A percentile compares a stretch with the other conserved stretches of the same genome.
Evolutionary conservation across 2,888 invertebrate species (phyloP).

Genomic region (Deroplatys truncata): DNA sequence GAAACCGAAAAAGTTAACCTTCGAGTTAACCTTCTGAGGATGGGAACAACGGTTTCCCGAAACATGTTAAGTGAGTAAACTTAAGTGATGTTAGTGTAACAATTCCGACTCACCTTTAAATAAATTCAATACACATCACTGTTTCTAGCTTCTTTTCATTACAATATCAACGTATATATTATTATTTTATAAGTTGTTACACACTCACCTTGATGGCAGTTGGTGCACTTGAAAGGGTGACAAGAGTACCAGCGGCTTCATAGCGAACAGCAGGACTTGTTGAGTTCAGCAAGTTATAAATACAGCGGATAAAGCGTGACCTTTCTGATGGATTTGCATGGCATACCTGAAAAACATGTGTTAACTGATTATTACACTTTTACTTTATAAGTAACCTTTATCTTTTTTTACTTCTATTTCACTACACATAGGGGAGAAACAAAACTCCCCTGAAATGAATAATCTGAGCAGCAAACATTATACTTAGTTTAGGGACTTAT

Average conservation of each 20-base stretch:
- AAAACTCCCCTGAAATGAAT: too few species aligned
- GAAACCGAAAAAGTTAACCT: too few species aligned
- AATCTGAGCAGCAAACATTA: background rate
- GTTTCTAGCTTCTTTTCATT: too few species aligned
- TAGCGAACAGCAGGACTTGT: slow-evolving; percentile 94
- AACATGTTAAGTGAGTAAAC: too few species aligned
- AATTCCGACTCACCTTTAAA: too few species aligned
- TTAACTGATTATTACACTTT: background rate
- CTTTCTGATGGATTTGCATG: slow-evolving; percentile 94
- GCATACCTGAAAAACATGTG: slow-evolving; percentile 64
- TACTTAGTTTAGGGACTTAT: too few species aligned
- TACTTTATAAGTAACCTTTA: background rate
- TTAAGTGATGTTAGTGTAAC: too few species aligned
- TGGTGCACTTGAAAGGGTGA: slow-evolving; percentile 95
- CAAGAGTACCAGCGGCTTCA: slow-evolving; percentile 97
- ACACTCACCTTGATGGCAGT: slow-evolving; percentile 81
- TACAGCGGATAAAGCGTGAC: slow-evolving; percentile 95
- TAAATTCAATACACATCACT: too few species aligned
- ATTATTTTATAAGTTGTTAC: background rate
- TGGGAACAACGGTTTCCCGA: too few species aligned
- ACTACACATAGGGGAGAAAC: too few species aligned
- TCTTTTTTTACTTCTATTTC: background rate
- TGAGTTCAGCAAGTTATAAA: slow-evolving; percentile 95
- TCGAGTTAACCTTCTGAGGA: too few species aligned
- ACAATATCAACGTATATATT: too few species aligned